Evolutionary conservation across 2,888 invertebrate species (phyloP), one percentile per base, ranked within the genome.

Genomic region (Cataglyphis altisquamis): DNA sequence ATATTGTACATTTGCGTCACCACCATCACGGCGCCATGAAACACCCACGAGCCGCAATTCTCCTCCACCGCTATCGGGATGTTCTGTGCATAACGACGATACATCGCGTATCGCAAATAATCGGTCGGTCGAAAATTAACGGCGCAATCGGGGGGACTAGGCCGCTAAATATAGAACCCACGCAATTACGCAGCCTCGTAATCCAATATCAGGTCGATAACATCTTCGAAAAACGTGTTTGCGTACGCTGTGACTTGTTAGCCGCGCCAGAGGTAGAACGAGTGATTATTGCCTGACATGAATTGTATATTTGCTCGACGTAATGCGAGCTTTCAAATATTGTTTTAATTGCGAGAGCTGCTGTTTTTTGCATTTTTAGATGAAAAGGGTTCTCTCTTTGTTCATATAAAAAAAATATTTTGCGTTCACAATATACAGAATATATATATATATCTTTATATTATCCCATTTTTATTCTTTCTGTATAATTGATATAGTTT

Each of bases 21-120:
- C 36, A 82, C 75, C 85, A 66, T 84, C 84, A 66, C 72, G 89
- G 86, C 89, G 86, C 89, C 89, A 63, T 41, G 63, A 36, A 87
- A 84, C 86, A 85, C 88, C 86, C 81, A 88, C 84, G 60, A 39
- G 52, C 55, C 60, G 62, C 64, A 36, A 73, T 52, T n/a, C 74
- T 83, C 18, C 32, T 55, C 62, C 66, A 9, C 48, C 48, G 57
- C 15, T 8, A 4, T 21, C 4, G 25, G 15, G 15, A 60, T 72
- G 41, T 68, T 15, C 45, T 41, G 57, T 83, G 86, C 84, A 84
- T 87, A 78, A 78, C 70, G 82, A 72, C 41, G 48, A 8, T 8
- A 52, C 48, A 32, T 75, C 21, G 64, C 18, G 68, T 55, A 45
- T 82, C 52, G 60, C 60, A 68, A 82, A 86, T 84, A 88, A 85